Percentiles rank a stretch among this genome's conserved stretches.
phyloP scores from a whole-genome alignment of 2,113 vertebrate species.

The Merops nubicus region DNA sequence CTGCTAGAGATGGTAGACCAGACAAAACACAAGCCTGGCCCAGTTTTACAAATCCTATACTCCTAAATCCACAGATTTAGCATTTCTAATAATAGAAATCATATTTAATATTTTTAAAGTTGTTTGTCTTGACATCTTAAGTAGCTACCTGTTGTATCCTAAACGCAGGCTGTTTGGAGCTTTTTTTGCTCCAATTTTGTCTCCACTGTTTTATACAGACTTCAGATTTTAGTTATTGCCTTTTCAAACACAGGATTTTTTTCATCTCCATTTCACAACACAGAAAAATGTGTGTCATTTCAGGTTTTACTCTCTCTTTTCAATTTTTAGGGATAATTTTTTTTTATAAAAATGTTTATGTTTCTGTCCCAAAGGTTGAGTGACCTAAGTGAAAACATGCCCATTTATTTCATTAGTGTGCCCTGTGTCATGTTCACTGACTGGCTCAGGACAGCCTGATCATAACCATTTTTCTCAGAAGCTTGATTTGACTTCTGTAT shows the following conservation, averaged over 20 bases:
- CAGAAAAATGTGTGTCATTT: neutral
- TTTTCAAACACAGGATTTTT: neutral
- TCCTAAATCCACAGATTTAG: neutral
- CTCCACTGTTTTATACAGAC: neutral
- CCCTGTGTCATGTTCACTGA: neutral
- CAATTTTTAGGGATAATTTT: neutral
- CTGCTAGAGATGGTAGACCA: neutral
- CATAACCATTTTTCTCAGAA: constrained; percentile 8
- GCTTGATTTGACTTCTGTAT: neutral
- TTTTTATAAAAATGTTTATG: neutral
- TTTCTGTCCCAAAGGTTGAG: neutral
- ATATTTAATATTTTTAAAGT: neutral
- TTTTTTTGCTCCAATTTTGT: neutral
- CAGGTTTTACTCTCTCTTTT: neutral
- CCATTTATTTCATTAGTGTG: neutral
- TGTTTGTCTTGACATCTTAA: neutral
- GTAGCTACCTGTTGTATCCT: neutral
- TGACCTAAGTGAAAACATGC: neutral
- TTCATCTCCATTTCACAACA: neutral
- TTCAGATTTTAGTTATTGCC: neutral
- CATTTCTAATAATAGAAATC: neutral
- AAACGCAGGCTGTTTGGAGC: neutral
- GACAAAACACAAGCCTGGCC: neutral
- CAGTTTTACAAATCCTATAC: neutral
- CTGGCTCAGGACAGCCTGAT: neutral